Base-by-base conservation (phyloP, 2,888 invertebrate species). In the Cotesia congregata region DNA sequence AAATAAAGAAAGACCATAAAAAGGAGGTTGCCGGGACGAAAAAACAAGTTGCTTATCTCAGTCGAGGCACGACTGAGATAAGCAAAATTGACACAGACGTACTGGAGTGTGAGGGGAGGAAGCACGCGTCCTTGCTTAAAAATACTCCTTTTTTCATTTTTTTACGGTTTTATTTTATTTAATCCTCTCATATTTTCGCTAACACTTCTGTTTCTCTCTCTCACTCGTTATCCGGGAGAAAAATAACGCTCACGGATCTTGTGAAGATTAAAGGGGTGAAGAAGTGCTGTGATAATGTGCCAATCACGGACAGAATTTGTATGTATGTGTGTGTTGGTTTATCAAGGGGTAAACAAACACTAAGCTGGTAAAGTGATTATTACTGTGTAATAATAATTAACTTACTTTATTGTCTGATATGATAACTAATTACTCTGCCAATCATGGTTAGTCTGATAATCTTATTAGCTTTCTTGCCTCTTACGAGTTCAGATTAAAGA, bases 401-500 rank as follows among this genome's bases (percentile, higher is more conserved):
- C 70, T 78, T 61, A 77, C 76, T 77, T 80, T 81, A 83, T 81
- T 80, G 80, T 80, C 79, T 74, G 15, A 20, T 62, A 50, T 0
- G 79, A 79, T 79, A 79, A 79, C 78, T 83, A 83, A 85, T 85
- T 85, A 84, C 84, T 84, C 81, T 75, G 79, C 76, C 80, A 82
- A 83, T 80, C 82, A 80, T 79, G 80, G 78, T 79, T 77, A 69
- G 73, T n/a, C 30, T 67, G 79, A 83, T 82, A 81, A 82, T 82
- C 78, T 83, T 81, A 81, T 84, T 83, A 82, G 71, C 60, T 80
- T 50, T 50, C 50, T 50, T 64, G 73, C 67, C 75, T 68, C 15
- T 41, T 41, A 62, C 20, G 62, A n/a, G 20, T 20, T n/a, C 30
- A 38, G 59, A 74, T 73, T 73, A 77, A 77, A 75, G 74, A 78